Conservation (phyloP, 2,888 invertebrate genomes). For the Trichogramma dendrolimi region DNA sequence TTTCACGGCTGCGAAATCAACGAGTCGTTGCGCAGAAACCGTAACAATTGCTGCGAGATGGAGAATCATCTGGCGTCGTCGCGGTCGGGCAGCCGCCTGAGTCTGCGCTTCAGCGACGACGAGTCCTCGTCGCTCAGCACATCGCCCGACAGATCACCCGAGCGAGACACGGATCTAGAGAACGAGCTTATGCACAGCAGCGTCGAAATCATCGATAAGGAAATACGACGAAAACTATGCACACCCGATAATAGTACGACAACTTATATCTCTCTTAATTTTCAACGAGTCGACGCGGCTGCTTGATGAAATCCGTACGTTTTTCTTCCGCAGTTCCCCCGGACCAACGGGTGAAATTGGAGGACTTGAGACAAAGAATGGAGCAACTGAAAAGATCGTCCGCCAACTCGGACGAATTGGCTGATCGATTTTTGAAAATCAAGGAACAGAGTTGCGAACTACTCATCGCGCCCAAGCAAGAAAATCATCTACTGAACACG, state of each 20-base stretch:
- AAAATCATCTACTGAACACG: constrained; percentile 59
- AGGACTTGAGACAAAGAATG: constrained; percentile 75
- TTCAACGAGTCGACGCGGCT: constrained; percentile 14
- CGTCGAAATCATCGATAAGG: too few species aligned
- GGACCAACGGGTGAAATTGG: constrained; percentile 51
- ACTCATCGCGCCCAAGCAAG: constrained; percentile 57
- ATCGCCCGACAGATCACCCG: too few species aligned
- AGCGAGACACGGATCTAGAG: too few species aligned
- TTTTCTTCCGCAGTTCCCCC: constrained; percentile 32
- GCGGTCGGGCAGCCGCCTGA: too few species aligned
- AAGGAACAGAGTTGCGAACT: constrained; percentile 67
- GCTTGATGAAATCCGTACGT: constrained; percentile 12
- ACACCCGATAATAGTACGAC: constrained; percentile 26
- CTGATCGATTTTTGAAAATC: constrained; percentile 64
- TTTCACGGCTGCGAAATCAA: constrained; percentile 79
- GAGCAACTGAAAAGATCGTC: constrained; percentile 69
- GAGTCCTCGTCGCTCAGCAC: too few species aligned
- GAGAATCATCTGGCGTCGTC: too few species aligned
- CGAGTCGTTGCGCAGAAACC: constrained; percentile 59
- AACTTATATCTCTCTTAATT: constrained; percentile 58
- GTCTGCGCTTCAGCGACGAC: too few species aligned
- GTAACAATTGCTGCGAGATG: too few species aligned
- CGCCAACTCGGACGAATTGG: constrained; percentile 60
- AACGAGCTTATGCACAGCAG: too few species aligned
- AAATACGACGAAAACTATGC: too few species aligned